These are phyloP conservation scores for Heliconius cydno DNA, from an alignment of 2,888 invertebrate species.

Conservation along the genomic window DNA sequence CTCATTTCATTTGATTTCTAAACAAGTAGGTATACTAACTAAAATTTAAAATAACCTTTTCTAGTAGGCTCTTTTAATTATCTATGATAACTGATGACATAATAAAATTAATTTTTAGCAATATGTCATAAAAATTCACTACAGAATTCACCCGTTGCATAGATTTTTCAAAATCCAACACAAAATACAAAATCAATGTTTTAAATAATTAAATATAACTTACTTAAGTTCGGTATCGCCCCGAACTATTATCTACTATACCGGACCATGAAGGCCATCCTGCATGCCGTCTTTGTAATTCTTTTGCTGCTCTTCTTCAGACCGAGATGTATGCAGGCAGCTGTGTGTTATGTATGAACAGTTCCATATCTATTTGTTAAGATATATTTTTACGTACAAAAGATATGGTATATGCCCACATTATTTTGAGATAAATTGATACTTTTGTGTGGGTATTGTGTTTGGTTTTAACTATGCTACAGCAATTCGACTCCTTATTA, in stretches of 20 bases:
- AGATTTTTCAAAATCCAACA: background rate
- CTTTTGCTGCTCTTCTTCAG: conserved; percentile 56
- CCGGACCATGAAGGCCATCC: conserved; percentile 47
- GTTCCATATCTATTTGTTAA: background rate
- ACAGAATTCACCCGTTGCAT: background rate
- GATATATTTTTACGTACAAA: background rate
- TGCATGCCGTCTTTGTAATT: conserved; percentile 57
- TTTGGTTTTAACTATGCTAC: background rate
- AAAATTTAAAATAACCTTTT: background rate
- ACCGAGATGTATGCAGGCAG: conserved; percentile 51
- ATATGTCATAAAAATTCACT: background rate
- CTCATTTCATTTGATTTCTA: background rate
- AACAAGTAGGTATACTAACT: background rate
- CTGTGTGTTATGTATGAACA: conserved; percentile 51
- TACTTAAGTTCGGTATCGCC: background rate
- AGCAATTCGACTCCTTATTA: background rate
- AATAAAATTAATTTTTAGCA: background rate
- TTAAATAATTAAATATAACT: background rate
- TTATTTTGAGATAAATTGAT: background rate
- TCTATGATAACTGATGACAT: background rate
- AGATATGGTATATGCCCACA: background rate
- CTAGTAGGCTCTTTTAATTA: background rate
- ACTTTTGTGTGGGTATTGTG: background rate
- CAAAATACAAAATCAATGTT: conserved; percentile 10
- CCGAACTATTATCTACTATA: background rate